A percentile compares a stretch with the other conserved stretches of the same genome.
Conservation (phyloP, 2,113 vertebrate genomes). For the Catharus fuscescens region DNA sequence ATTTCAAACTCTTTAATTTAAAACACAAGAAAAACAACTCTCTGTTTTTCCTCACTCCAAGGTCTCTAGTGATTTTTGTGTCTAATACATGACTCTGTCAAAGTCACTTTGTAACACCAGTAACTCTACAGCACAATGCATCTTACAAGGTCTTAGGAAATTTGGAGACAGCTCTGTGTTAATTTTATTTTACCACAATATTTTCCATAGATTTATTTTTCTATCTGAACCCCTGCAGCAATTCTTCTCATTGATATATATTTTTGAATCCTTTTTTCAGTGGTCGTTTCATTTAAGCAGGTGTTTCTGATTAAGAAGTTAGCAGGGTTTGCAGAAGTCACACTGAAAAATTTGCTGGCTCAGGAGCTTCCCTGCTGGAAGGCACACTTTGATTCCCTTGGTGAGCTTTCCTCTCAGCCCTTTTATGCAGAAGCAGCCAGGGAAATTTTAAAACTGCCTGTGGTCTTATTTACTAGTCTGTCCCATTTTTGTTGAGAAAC, state of each 20-base stretch:
- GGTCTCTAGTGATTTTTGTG: background rate
- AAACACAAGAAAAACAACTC: background rate
- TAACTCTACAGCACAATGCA: background rate
- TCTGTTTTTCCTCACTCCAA: background rate
- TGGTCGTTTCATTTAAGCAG: background rate
- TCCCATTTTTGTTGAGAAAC: background rate
- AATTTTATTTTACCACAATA: background rate
- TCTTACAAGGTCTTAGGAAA: background rate
- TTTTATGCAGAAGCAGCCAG: background rate
- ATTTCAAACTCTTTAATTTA: background rate
- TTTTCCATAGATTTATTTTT: background rate
- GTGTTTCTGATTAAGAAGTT: background rate
- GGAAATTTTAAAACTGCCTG: background rate
- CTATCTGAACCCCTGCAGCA: background rate
- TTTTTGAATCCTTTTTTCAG: background rate
- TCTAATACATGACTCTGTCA: background rate
- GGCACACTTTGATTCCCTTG: background rate
- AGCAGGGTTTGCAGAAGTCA: background rate
- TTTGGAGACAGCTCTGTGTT: background rate
- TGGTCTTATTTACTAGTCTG: background rate
- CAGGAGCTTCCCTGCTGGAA: background rate
- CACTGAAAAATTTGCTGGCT: background rate
- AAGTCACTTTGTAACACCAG: background rate
- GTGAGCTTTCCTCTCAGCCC: background rate
- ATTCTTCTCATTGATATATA: background rate